phyloP scores from a whole-genome alignment of 2,113 vertebrate genomes.

The Rhagologus leucostigma region DNA sequence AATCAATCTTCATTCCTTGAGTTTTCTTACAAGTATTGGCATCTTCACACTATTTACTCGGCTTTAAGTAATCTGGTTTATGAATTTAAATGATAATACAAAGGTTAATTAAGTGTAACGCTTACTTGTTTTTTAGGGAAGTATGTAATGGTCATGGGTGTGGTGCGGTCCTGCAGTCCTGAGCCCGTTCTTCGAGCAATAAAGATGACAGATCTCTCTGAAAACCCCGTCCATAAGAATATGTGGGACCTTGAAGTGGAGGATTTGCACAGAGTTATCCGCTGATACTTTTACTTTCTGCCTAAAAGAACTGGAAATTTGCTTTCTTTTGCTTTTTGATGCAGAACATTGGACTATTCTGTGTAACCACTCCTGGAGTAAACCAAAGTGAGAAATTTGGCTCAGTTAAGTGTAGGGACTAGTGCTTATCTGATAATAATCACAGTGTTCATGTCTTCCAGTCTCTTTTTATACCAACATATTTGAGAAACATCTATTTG shows the following conservation, averaged over 20 bases:
- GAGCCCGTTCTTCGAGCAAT: slow-evolving; percentile 87
- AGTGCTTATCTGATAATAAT: neutral
- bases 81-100: neutral
- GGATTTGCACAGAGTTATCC: slow-evolving; percentile 82
- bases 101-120: neutral
- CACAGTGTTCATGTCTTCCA: neutral
- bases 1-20: neutral
- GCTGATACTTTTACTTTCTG: slow-evolving; percentile 27
- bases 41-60: neutral
- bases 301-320: neutral
- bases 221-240: slow-evolving; percentile 75
- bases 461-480: neutral
- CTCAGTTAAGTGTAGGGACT: neutral
- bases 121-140: slow-evolving; percentile 74
- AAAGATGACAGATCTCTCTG: slow-evolving; percentile 90
- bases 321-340: neutral
- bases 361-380: neutral
- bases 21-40: neutral
- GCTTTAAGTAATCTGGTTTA: neutral
- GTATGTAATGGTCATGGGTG: slow-evolving; percentile 95
- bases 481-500: neutral
- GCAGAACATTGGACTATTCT: neutral
- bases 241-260: slow-evolving; percentile 92
- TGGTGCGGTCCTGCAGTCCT: slow-evolving; percentile 77
- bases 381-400: neutral